A percentile compares a stretch with the other conserved stretches of the same genome.
Evolutionary conservation across 2,797 vertebrate genomes (phyloP).

Genomic region (Pseudopleuronectes americanus): DNA sequence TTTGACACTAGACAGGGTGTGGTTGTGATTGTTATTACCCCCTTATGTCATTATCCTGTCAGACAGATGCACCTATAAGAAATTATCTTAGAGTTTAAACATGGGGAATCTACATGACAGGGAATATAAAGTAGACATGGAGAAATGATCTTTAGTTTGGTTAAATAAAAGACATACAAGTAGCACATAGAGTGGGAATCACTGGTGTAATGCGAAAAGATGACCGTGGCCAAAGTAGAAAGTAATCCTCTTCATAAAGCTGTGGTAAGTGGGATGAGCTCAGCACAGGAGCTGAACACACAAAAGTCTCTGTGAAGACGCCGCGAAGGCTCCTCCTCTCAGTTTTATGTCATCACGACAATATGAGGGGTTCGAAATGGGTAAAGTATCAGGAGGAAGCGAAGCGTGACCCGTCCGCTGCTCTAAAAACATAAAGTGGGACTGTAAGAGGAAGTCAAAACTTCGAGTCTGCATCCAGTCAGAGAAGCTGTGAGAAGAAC

Average conservation of each 20-base stretch:
- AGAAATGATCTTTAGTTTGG: not conserved
- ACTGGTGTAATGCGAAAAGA: conserved; percentile 24
- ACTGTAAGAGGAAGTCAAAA: conserved; percentile 35
- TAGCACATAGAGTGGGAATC: not conserved
- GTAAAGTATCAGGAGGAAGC: conserved; percentile 30
- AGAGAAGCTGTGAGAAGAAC: conserved; percentile 8
- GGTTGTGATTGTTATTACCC: not conserved
- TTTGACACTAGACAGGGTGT: not conserved
- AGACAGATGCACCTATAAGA: no score
- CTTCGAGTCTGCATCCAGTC: conserved; percentile 4
- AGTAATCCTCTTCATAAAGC: conserved; percentile 74
- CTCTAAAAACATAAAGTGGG: conserved; percentile 25
- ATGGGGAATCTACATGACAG: not conserved
- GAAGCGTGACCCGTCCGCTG: conserved; percentile 25
- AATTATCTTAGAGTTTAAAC: not conserved
- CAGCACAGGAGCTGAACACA: conserved; percentile 45
- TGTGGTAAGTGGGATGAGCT: conserved; percentile 75
- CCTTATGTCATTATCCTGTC: not conserved
- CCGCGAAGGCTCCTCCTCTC: conserved; percentile 62
- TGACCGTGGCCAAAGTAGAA: conserved; percentile 40
- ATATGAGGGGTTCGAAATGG: conserved; percentile 43
- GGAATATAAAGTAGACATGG: not conserved
- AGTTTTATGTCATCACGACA: conserved; percentile 49
- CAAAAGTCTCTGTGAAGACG: conserved; percentile 34
- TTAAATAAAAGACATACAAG: not conserved